Base-by-base conservation (phyloP, 2,888 invertebrate species). In the Meteorus cinctellus region DNA sequence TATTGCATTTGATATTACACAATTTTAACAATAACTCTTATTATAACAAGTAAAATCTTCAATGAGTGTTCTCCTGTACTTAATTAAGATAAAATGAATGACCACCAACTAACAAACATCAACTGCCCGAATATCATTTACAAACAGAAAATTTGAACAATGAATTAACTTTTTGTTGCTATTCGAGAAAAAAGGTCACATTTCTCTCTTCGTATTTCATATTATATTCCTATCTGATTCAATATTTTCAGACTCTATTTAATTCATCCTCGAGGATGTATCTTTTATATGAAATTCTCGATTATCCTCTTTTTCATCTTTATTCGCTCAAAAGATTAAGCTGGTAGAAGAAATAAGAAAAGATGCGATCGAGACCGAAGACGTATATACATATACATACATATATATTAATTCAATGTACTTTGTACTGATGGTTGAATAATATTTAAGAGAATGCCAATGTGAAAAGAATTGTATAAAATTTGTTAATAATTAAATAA, bases 401-500 rank as follows among this genome's bases (percentile, higher is more conserved):
- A 41, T 41, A 41, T 41, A 48, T n/a, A 16, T 48, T 48, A 19
- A 55, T 19, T 10, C 6, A 69, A 55, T 69, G 31, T 31, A 55
- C 68, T 34, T 63, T 31, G 31, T 24, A 79, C 77, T 81, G 78
- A 80, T 82, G 82, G 86, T 83, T 85, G 84, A 84, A 86, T 85
- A 84, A 83, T 87, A 84, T 85, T 82, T 87, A 85, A 86, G 83
- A 70, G 76, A 78, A 80, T 73, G 72, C 55, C 45, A 71, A 79
- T 73, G 80, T 73, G 81, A 82, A 79, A 77, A 84, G 74, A 69
- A 55, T 4, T 67, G 72, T 77, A 78, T 73, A 86, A 83, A 86
- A 81, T 80, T 86, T 89, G 89, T 89, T 89, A 87, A 87, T 84
- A 84, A 75, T 81, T 85, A 85, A 72, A 85, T 83, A 86, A 83